A percentile compares a stretch with the other conserved stretches of the same genome.
Conservation (phyloP, 2,888 invertebrate species). For the Cordylochernes scorpioides region DNA sequence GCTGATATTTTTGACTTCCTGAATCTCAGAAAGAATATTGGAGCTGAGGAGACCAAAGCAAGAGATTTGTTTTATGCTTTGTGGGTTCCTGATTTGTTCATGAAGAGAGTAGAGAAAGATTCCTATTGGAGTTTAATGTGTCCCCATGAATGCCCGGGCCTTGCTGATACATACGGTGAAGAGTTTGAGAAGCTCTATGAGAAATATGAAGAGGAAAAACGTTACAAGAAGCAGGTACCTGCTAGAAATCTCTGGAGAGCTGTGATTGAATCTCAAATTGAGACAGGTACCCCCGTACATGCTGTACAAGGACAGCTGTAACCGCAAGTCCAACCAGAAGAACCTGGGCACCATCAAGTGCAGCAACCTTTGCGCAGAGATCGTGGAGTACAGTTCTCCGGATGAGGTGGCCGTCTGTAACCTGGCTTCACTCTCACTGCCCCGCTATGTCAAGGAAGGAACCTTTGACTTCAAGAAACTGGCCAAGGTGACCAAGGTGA, state of each 20-base stretch:
- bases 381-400: constrained; percentile 67
- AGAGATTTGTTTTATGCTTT: constrained; percentile 84
- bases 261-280: constrained; percentile 75
- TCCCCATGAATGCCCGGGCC: constrained; percentile 67
- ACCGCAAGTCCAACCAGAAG: constrained; percentile 86
- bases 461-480: constrained; percentile 62
- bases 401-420: constrained; percentile 94
- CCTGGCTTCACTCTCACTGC: constrained; percentile 82
- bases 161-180: constrained; percentile 76
- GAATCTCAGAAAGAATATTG: constrained; percentile 74
- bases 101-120: constrained; percentile 66
- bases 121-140: constrained; percentile 87
- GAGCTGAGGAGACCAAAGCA: constrained; percentile 77
- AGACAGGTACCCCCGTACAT: constrained; percentile 97
- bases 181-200: constrained; percentile 68
- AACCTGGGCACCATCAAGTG: constrained; percentile 94
- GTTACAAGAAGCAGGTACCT: constrained; percentile 33
- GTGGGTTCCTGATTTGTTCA: constrained; percentile 96
- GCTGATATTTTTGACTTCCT: constrained; percentile 84
- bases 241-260: constrained; percentile 81
- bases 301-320: constrained; percentile 85
- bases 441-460: constrained; percentile 49
- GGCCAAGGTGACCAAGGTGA: constrained; percentile 56
- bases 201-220: constrained; percentile 53
- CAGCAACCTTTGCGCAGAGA: constrained; percentile 92